These are phyloP conservation scores for Panopea generosa DNA, from an alignment of 2,888 invertebrate species.

Conservation along the genomic window DNA sequence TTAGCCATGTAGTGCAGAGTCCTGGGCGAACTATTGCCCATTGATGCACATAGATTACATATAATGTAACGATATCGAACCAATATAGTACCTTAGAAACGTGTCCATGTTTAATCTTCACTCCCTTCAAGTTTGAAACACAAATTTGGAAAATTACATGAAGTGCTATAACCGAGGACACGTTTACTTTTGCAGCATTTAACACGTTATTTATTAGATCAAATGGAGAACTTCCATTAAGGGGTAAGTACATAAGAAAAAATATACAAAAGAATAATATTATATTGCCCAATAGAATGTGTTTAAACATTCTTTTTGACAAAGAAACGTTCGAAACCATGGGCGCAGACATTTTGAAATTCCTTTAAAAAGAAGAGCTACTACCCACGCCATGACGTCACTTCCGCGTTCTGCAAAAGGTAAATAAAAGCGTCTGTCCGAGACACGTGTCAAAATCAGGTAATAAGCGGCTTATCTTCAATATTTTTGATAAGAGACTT, in stretches of 20 bases:
- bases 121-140: too few species aligned
- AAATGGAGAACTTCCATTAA: conserved; percentile 40
- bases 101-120: too few species aligned
- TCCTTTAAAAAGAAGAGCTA: conserved; percentile 23
- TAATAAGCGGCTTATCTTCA: conserved; percentile 53
- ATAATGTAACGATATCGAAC: too few species aligned
- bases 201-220: conserved; percentile 50
- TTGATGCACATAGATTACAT: too few species aligned
- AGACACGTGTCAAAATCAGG: conserved; percentile 55
- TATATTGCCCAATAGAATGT: conserved; percentile 42
- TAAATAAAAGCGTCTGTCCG: conserved; percentile 47
- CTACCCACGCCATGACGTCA: conserved; percentile 31
- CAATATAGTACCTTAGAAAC: too few species aligned
- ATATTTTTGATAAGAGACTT: neutral
- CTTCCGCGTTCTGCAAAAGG: conserved; percentile 50
- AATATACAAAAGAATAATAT: conserved; percentile 20
- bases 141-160: conserved; percentile 22
- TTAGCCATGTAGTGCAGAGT: too few species aligned
- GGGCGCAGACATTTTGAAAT: conserved; percentile 68
- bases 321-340: conserved; percentile 42
- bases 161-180: conserved; percentile 1
- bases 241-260: conserved; percentile 37
- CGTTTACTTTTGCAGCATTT: conserved; percentile 30
- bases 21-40: too few species aligned
- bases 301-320: conserved; percentile 57